phyloP scores from a whole-genome alignment of 2,113 vertebrate species.

The Lagenorhynchus albirostris region DNA sequence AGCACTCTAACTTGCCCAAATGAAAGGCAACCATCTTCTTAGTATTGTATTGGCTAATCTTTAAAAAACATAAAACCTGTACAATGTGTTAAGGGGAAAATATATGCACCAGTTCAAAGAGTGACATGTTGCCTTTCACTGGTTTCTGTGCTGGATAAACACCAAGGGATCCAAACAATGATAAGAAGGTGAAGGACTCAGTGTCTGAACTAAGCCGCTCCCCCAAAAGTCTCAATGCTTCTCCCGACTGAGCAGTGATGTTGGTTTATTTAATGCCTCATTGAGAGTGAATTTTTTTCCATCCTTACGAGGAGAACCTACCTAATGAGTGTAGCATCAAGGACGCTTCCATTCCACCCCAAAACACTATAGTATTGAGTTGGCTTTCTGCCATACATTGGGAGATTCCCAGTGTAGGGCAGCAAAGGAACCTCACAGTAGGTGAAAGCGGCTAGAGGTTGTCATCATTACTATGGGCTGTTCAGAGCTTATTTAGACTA shows the following conservation, averaged over 20 bases:
- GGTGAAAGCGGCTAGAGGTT: neutral
- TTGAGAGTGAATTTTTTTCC: neutral
- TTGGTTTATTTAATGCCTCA: neutral
- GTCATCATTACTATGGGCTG: neutral
- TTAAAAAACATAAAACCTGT: neutral
- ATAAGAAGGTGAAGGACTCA: constrained; percentile 17
- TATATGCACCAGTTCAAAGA: neutral
- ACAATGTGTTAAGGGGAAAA: neutral
- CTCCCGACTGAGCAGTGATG: neutral
- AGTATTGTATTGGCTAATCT: neutral
- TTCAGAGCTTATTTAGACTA: neutral
- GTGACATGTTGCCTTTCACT: neutral
- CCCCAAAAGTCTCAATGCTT: neutral
- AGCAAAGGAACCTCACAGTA: neutral
- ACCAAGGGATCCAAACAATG: constrained; percentile 16
- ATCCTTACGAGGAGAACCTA: neutral
- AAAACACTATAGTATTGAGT: neutral
- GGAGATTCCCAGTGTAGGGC: neutral
- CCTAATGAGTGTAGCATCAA: neutral
- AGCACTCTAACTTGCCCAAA: neutral
- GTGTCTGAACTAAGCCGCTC: neutral
- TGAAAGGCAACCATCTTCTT: neutral
- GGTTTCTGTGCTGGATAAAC: neutral
- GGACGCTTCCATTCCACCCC: neutral
- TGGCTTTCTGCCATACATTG: neutral